Evolutionary conservation across 2,797 vertebrate genomes (phyloP).

Genomic region (Sus cebifrons): DNA sequence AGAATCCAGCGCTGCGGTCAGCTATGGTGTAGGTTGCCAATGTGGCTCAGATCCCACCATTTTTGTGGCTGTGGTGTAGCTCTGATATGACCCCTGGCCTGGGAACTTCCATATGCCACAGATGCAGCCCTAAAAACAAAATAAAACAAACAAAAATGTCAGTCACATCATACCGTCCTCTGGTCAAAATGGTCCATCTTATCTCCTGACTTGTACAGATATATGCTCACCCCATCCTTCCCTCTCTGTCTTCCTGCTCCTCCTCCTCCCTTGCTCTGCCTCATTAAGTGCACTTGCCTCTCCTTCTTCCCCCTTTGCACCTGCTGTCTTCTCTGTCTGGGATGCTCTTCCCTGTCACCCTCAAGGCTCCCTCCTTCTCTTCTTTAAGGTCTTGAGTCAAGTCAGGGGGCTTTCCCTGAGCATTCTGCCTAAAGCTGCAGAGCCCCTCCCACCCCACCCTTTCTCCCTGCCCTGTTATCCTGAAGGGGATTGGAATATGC

Average conservation of each 20-base stretch:
- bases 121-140: too few relatives aligned
- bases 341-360: background rate
- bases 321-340: background rate
- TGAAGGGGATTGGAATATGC: background rate
- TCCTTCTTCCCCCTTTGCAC: background rate
- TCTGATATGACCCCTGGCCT: too few relatives aligned
- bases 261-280: background rate
- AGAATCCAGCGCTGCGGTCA: too few relatives aligned
- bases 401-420: background rate
- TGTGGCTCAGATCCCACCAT: too few relatives aligned
- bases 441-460: background rate
- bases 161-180: background rate
- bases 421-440: background rate
- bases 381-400: background rate
- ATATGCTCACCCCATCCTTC: rapidly evolving
- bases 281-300: rapidly evolving
- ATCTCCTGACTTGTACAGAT: background rate
- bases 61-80: too few relatives aligned
- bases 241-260: background rate
- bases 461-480: background rate
- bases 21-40: too few relatives aligned
- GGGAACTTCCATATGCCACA: too few relatives aligned
- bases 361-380: background rate
- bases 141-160: too few relatives aligned
- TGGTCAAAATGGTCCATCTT: background rate